Base-by-base conservation (phyloP, 2,888 invertebrate species). In the Apomyelois bistriatella region DNA sequence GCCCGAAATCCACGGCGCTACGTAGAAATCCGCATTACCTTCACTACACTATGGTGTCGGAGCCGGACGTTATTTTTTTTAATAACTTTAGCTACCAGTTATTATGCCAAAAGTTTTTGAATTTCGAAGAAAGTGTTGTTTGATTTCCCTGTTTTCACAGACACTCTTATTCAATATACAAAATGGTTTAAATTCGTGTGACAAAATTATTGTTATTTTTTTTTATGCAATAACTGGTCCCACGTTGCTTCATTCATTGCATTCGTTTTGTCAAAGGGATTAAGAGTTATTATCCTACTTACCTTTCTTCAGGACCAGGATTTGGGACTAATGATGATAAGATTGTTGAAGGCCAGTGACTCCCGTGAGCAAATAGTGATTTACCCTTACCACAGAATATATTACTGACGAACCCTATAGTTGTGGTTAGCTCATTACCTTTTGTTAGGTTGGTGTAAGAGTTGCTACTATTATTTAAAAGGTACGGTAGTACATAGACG, bases 271-370 rank as follows among this genome's bases (percentile, higher is more conserved):
- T 74, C 63, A 60, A 58, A 60, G 56, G 80, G 84, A 84, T 85
- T 84, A 81, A 58, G 54, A 48, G 61, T 66, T 72, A 76, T 82
- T 78, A 79, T 76, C 22, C 66, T 61, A 60, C 70, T 74, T 65
- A 67, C 58, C 58, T 64, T 67, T 74, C 68, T 72, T 76, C 73
- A 67, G 63, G 60, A 55, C 60, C 64, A 70, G 80, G 84, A 82
- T 85, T 80, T 83, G 58, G 60, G 58, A 56, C 68, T 85, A 81
- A 85, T 82, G 81, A 70, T 61, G 79, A 85, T 81, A 85, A 83
- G 80, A 81, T 79, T 72, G 70, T 70, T 62, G 58, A 58, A 52
- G 38, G 58, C 64, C 53, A 63, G 61, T 62, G 65, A 62, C 57
- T 32, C 50, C 22, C 22, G 22, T 22, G 22, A 22, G 5, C 22